phyloP scores from a whole-genome alignment of 2,888 invertebrate species.

The Lumbricus terrestris region DNA sequence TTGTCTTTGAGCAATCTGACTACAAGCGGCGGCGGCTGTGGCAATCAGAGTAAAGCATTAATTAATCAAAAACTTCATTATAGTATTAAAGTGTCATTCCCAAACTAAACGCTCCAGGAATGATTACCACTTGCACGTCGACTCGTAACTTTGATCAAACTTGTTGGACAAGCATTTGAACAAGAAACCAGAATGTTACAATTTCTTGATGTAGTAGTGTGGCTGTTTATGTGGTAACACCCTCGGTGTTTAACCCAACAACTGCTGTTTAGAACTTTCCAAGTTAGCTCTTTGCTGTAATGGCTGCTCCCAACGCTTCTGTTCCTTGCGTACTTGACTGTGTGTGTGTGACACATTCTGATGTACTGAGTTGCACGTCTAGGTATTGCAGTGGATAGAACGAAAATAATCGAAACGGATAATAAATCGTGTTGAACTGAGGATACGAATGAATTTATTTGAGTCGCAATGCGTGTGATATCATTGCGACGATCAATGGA shows the following conservation, averaged over 20 bases:
- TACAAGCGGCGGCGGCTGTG: too few species aligned
- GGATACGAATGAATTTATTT: too few species aligned
- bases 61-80: neutral
- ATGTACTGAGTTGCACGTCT: neutral
- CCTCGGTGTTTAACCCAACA: neutral
- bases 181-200: too few species aligned
- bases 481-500: slow-evolving; percentile 3
- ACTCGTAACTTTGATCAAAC: neutral
- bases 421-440: neutral
- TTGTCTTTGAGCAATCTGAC: too few species aligned
- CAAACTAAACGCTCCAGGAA: neutral
- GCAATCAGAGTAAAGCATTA: too few species aligned
- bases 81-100: neutral
- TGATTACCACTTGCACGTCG: neutral
- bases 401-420: neutral
- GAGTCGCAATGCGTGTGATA: too few species aligned
- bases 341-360: neutral
- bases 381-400: neutral
- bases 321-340: too few species aligned
- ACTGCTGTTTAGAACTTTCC: too few species aligned
- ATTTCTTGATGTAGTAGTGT: neutral
- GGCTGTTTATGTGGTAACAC: neutral
- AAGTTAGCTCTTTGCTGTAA: too few species aligned
- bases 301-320: too few species aligned
- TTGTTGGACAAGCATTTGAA: neutral